Evolutionary conservation across 2,113 vertebrate species (phyloP).

Genomic region (Macrotus californicus): DNA sequence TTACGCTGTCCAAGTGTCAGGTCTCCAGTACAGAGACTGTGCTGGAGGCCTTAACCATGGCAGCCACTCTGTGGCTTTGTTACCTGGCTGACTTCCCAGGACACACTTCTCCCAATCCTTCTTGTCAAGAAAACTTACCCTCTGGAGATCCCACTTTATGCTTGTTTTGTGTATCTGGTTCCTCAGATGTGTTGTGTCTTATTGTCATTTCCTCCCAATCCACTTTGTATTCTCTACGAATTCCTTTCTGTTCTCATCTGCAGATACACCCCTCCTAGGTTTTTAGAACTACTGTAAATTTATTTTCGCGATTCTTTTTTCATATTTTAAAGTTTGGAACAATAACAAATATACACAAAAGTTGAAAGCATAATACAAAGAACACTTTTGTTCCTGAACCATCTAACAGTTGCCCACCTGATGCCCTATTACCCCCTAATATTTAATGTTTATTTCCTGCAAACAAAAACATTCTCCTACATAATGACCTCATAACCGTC

Average conservation of each 20-base stretch:
- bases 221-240: neutral
- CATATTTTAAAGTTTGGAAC: conserved; percentile 22
- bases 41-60: neutral
- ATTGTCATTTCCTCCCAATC: neutral
- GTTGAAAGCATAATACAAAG: neutral
- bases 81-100: neutral
- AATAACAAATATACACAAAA: neutral
- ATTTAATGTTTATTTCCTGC: conserved; percentile 24
- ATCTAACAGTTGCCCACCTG: neutral
- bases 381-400: neutral
- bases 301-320: neutral
- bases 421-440: neutral
- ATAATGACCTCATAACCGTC: neutral
- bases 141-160: neutral
- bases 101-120: neutral
- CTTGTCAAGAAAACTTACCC: neutral
- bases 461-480: neutral
- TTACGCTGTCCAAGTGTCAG: neutral
- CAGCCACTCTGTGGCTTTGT: neutral
- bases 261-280: neutral
- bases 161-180: neutral
- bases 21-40: neutral
- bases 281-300: neutral
- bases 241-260: neutral
- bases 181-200: neutral